These are phyloP conservation scores for Nasonia longicornis DNA, from an alignment of 1,140 invertebrate species.

Conservation along the genomic window DNA sequence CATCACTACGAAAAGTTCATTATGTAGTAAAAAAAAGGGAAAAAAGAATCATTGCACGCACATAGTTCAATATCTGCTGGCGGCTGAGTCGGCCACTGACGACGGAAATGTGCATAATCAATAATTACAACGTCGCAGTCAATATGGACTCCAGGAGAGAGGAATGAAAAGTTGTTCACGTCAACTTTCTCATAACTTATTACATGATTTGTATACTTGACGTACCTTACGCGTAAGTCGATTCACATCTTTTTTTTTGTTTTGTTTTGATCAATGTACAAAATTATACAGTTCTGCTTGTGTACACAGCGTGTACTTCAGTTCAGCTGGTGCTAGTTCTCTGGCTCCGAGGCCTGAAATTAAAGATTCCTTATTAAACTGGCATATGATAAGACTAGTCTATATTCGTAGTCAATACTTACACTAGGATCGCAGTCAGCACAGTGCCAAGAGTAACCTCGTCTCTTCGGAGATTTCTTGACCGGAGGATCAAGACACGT, in stretches of 20 bases:
- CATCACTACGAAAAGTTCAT: slow-evolving; percentile 30
- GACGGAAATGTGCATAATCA: slow-evolving; percentile 35
- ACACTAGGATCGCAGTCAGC: slow-evolving; percentile 94
- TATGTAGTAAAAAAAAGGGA: slow-evolving; percentile 21
- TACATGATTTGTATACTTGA: slow-evolving; percentile 41
- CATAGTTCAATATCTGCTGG: slow-evolving; percentile 37
- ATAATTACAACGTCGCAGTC: slow-evolving; percentile 42
- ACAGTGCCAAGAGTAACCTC: slow-evolving; percentile 96
- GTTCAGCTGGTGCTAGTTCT: slow-evolving; percentile 59
- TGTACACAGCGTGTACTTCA: slow-evolving; percentile 20
- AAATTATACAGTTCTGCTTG: slow-evolving; percentile 45
- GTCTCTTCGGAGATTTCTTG: slow-evolving; percentile 92
- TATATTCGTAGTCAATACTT: slow-evolving; percentile 59
- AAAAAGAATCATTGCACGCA: slow-evolving; percentile 20
- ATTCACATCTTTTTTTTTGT: slow-evolving; percentile 12
- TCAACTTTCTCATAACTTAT: slow-evolving; percentile 24
- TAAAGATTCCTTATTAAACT: slow-evolving; percentile 36
- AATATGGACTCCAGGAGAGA: slow-evolving; percentile 27
- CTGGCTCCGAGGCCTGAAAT: slow-evolving; percentile 66
- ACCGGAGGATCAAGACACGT: slow-evolving; percentile 91
- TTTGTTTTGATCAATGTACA: slow-evolving; percentile 36
- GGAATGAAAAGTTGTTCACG: slow-evolving; percentile 19
- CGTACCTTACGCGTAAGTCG: slow-evolving; percentile 35
- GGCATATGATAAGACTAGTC: not conserved
- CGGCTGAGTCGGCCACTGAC: slow-evolving; percentile 10